Evolutionary conservation across 2,888 invertebrate species (phyloP), one percentile per base, ranked within the genome.

Genomic region (Torymus aiolomorphi): DNA sequence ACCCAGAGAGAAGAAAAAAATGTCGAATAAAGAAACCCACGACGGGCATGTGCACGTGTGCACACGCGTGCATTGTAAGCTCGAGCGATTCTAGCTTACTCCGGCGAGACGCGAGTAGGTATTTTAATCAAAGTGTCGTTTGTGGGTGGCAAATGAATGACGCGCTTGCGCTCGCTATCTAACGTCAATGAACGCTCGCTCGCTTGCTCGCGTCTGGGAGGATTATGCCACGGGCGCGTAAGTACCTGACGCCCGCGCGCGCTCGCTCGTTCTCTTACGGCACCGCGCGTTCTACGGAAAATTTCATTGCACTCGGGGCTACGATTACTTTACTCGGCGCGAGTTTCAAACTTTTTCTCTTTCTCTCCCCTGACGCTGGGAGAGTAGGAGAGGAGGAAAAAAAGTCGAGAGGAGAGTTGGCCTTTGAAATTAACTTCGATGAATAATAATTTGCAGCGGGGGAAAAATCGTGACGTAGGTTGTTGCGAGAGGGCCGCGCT

Each of bases 41-140:
- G 31, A 31, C 31, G 31, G 3, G 8, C 31, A 31, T 3, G 5
- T 31, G 31, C 31, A 31, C 31, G 31, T 31, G 31, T 31, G 31
- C 31, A 31, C 4, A 0, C 3, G 31, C 8, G 8, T 31, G 31
- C 31, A 31, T 31, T 31, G 31, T 31, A 31, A 5, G 8, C 16
- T 31, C 8, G 10, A 18, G 18, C 51, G 71, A 61, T 51, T 62
- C 65, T 20, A 57, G 20, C 65, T 74, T 73, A 20, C 20, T 31
- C 31, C 3, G 31, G 31, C 20, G 59, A 18, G 62, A 56, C 56
- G 62, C 56, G 62, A 18, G 14, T 12, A 20, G 66, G 66, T 66
- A 61, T 67, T 78, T 79, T 63, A 79, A 79, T 74, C 78, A 79
- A 79, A 74, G 74, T 76, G 70, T 75, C 70, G 59, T 57, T 56